phyloP scores from a whole-genome alignment of 2,888 invertebrate genomes.

The Dryomyza anilis region DNA sequence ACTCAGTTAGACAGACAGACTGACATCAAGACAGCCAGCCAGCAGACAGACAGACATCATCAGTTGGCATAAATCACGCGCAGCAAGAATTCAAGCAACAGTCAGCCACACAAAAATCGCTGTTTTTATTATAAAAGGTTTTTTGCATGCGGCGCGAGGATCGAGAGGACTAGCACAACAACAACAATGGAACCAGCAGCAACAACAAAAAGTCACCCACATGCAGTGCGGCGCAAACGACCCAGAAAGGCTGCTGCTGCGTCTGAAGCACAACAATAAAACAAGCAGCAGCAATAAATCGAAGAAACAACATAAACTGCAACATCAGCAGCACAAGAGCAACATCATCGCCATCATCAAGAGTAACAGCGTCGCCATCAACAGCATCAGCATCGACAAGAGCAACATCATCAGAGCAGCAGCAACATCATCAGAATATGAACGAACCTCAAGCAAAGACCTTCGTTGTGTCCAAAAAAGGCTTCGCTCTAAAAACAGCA shows the following conservation, averaged over 20 bases:
- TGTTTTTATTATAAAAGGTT: not conserved
- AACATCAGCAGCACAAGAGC: not conserved
- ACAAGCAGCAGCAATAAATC: not conserved
- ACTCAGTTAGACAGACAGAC: not conserved
- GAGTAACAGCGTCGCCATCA: slow-evolving; percentile 1
- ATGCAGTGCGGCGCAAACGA: not conserved
- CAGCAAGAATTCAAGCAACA: not conserved
- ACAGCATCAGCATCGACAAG: not conserved
- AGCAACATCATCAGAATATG: no score
- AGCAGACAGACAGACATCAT: slow-evolving; percentile 5
- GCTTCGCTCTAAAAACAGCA: slow-evolving; percentile 12
- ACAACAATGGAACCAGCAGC: no score
- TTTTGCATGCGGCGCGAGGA: slow-evolving; percentile 4
- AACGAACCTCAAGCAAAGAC: no score
- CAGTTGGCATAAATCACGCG: slow-evolving; percentile 24
- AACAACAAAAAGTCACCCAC: slow-evolving; percentile 22
- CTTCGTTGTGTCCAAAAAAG: slow-evolving; percentile 15
- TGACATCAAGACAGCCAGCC: not conserved
- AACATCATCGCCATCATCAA: not conserved
- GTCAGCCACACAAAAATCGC: not conserved
- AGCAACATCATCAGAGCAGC: not conserved
- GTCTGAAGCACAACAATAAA: not conserved
- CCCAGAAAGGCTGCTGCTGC: not conserved
- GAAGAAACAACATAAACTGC: no score
- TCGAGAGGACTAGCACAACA: no score